Evolutionary conservation across 1,140 invertebrate species (phyloP), one percentile per base, ranked within the genome.

Genomic region (Dendrolimus kikuchii): DNA sequence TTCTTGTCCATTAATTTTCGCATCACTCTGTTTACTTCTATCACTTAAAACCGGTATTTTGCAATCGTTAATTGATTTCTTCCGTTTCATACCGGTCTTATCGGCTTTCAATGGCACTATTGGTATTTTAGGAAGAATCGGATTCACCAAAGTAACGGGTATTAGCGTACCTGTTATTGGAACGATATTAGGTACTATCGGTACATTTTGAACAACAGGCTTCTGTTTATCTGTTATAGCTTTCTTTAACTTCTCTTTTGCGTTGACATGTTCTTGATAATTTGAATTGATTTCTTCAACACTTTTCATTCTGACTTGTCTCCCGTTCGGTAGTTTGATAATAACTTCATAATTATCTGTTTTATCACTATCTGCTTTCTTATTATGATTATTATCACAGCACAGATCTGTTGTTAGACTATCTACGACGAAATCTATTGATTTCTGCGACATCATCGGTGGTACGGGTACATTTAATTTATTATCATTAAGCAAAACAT

Each of bases 401-500:
- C 42, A 62, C 36, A 64, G 53, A 43, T 85, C 79, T 5, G 62
- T 62, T 0, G 73, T 79, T 23, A 86, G 51, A 38, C 74, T 81
- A n/a, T 86, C 82, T 0, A 86, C 79, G 2, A 86, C 81, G 36
- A 64, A 74, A 49, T 86, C 82, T 60, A 84, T 49, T 0, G 81
- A 86, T 45, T 76, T 77, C 40, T 86, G 82, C 51, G 76, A 80
- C 81, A 86, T 84, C 36, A 86, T 84, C 4, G 79, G 77, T 5
- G 78, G 79, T 7, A 77, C 42, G 55, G 67, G 46, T 40, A 61
- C 43, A 7, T 64, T 41, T 40, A 62, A 41, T 62, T 59, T 68
- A n/a, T 40, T 40, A 10, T 68, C 71, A 50, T 43, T 50, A 9
- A 58, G 40, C 10, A 50, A 49, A 40, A 60, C 55, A 59, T 71